Percentiles rank a stretch among this genome's conserved stretches.
phyloP scores from a whole-genome alignment of 2,113 vertebrate species.

The Trematocara stigmaticum region DNA sequence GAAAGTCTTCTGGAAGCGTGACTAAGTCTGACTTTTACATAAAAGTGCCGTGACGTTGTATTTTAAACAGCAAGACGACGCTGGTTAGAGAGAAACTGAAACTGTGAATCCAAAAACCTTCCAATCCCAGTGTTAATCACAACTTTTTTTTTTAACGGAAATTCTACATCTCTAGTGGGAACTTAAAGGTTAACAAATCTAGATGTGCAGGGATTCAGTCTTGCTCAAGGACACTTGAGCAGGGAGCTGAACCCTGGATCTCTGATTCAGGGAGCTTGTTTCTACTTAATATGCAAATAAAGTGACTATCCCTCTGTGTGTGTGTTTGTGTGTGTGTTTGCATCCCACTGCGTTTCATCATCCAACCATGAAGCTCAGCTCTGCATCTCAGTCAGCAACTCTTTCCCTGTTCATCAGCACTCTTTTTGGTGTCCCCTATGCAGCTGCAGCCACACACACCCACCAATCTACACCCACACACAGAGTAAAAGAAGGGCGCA shows the following conservation, averaged over 20 bases:
- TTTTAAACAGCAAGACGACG: neutral
- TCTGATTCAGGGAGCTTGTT: neutral
- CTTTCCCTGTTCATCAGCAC: constrained; percentile 58
- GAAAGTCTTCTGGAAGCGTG: neutral
- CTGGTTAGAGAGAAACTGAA: neutral
- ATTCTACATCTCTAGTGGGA: neutral
- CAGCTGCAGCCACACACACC: constrained; percentile 12
- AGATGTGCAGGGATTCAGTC: neutral
- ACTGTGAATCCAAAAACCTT: neutral
- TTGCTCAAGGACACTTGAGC: neutral
- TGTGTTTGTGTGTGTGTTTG: neutral
- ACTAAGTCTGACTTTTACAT: neutral
- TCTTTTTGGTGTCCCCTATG: constrained; percentile 37
- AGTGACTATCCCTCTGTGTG: neutral
- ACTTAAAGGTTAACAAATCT: neutral
- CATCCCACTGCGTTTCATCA: constrained; percentile 37
- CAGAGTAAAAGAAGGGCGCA: neutral
- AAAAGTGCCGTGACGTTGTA: neutral
- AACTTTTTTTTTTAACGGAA: neutral
- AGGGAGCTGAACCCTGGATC: neutral
- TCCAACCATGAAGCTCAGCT: constrained; percentile 21
- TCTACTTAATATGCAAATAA: neutral
- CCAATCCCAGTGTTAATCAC: neutral
- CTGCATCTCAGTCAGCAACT: constrained; percentile 55
- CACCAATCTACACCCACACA: neutral